Percentiles rank a stretch among this genome's conserved stretches.
These are phyloP conservation scores for Belonocnema kinseyi DNA, from an alignment of 1,140 invertebrate species.

Conservation along the genomic window DNA sequence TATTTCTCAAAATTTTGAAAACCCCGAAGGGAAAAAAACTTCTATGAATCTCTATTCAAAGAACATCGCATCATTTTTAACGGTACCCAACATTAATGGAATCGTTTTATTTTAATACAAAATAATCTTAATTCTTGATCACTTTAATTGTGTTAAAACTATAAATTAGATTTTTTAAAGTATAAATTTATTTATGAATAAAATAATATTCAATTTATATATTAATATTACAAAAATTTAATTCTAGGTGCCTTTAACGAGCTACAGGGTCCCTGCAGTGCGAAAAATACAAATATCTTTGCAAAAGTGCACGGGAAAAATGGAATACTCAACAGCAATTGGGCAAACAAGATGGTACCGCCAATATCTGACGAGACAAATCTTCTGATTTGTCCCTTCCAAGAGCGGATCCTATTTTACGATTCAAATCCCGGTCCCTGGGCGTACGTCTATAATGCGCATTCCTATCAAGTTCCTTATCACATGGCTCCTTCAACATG, in stretches of 20 bases:
- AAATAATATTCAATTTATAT: too few relatives aligned
- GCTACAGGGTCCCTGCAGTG: neutral
- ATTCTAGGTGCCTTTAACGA: neutral
- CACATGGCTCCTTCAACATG: slow-evolving; percentile 47
- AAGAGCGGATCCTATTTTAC: slow-evolving; percentile 55
- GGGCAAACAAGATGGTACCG: neutral
- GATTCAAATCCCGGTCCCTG: slow-evolving; percentile 63
- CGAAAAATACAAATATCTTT: neutral
- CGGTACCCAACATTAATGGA: neutral
- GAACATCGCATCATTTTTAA: neutral
- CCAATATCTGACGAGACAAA: neutral
- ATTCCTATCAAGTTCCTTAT: slow-evolving; percentile 37
- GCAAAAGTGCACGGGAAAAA: slow-evolving; percentile 5
- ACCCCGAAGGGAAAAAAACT: too few relatives aligned
- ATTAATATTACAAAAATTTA: neutral
- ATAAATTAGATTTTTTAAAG: too few relatives aligned
- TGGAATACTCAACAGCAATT: neutral
- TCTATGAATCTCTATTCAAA: neutral
- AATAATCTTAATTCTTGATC: too few relatives aligned
- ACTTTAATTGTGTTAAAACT: too few relatives aligned
- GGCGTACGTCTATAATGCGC: slow-evolving; percentile 44
- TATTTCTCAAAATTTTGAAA: too few relatives aligned
- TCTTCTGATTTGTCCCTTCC: slow-evolving; percentile 52
- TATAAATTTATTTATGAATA: too few relatives aligned
- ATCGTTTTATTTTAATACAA: neutral